Conservation (phyloP, 2,888 invertebrate genomes). For the Tiliacea aurago region DNA sequence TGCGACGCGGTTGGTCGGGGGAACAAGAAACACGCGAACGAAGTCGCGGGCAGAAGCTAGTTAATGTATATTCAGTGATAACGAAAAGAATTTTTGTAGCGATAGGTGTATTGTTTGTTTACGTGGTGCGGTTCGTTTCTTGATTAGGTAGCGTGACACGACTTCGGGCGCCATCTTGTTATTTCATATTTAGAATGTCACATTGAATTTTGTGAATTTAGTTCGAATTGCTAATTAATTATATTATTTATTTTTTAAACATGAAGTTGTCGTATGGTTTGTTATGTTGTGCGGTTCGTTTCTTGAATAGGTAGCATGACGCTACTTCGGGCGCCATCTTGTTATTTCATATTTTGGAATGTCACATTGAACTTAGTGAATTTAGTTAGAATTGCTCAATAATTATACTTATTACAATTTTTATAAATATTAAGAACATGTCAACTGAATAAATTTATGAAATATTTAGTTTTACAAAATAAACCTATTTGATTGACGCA, state of each 20-base stretch:
- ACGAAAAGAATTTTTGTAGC: conserved; percentile 30
- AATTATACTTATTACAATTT: not conserved
- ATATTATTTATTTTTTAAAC: not conserved
- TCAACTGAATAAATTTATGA: not conserved
- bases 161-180: conserved; percentile 38
- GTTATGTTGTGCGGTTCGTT: conserved; percentile 30
- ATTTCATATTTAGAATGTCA: conserved; percentile 41
- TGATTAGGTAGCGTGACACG: conserved; percentile 43
- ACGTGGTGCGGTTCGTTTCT: conserved; percentile 33
- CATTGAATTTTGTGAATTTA: conserved; percentile 8
- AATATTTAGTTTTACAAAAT: not conserved
- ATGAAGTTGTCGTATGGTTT: too few species aligned
- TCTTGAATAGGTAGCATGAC: conserved; percentile 43
- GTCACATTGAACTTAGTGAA: conserved; percentile 13
- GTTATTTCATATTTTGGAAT: conserved; percentile 41
- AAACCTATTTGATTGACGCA: not conserved
- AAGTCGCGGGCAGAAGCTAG: not conserved
- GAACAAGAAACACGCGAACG: not conserved
- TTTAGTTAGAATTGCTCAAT: not conserved
- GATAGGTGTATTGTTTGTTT: conserved; percentile 33
- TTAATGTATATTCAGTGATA: conserved; percentile 39
- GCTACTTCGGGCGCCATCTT: conserved; percentile 38
- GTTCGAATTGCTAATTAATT: conserved; percentile 1
- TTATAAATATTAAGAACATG: not conserved
- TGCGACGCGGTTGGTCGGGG: not conserved